Conservation (phyloP, 2,888 invertebrate genomes). For the Acanthosoma haemorrhoidale region DNA sequence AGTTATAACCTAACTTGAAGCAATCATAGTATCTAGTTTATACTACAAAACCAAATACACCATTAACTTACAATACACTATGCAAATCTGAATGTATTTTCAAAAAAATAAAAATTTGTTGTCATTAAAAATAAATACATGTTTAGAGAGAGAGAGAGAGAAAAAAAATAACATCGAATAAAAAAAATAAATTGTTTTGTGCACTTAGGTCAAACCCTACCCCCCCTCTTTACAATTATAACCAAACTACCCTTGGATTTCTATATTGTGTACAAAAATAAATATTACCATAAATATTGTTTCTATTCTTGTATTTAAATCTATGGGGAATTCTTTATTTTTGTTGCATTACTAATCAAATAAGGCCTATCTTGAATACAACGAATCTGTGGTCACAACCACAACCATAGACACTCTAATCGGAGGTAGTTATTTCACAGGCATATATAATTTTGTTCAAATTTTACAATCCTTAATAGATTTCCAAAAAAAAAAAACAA, state of each 20-base stretch:
- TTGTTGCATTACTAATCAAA: slow-evolving; percentile 8
- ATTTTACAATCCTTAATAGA: background rate
- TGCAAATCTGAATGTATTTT: slow-evolving; percentile 1
- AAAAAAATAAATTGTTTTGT: background rate
- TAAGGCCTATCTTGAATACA: slow-evolving; percentile 29
- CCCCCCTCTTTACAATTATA: slow-evolving; percentile 7
- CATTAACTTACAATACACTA: background rate
- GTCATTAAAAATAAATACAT: slow-evolving; percentile 10
- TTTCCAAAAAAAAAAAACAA: background rate
- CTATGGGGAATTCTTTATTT: slow-evolving; percentile 18
- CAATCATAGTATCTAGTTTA: background rate
- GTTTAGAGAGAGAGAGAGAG: too few relatives aligned
- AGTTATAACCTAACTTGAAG: background rate
- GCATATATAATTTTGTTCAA: background rate
- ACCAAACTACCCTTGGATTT: slow-evolving; percentile 25
- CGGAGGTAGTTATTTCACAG: slow-evolving; percentile 28
- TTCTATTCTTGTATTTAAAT: slow-evolving; percentile 20
- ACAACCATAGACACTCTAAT: slow-evolving; percentile 8
- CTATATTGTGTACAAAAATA: slow-evolving; percentile 25
- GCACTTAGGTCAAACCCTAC: slow-evolving; percentile 7
- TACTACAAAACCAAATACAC: background rate
- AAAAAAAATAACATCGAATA: background rate
- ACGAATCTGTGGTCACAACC: slow-evolving; percentile 10
- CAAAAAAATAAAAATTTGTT: too few relatives aligned
- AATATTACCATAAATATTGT: slow-evolving; percentile 26